Evolutionary conservation across 2,888 invertebrate genomes (phyloP), one percentile per base, ranked within the genome.

Genomic region (Sthenelais limicola): DNA sequence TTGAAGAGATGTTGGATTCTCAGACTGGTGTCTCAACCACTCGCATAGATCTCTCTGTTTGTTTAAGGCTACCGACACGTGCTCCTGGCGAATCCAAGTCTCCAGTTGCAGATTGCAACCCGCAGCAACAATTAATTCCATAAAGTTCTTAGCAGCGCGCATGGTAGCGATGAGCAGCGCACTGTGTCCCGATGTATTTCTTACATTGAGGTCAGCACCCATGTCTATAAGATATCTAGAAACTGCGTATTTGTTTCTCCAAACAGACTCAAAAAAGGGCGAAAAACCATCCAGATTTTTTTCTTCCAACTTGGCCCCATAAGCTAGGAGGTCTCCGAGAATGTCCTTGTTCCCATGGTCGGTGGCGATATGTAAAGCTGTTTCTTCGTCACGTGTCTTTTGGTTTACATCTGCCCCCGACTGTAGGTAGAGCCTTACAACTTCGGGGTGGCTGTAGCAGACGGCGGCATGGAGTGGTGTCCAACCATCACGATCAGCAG

Each of bases 381-480:
- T 83, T 72, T 84, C 84, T n/a, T 77, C 72, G 48, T 81, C 80
- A 33, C 75, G 77, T 18, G 81, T 83, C 4, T 73, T 68, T 30
- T 77, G 72, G 30, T 79, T 77, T 15, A 83, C 67, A 2, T 78
- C 75, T 1, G 82, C 82, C 5, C 82, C 81, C 4, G 78, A 74
- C 24, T 79, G 76, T 9, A 83, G 73, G 24, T 83, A 73, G 0
- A 79, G 75, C 32, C 78, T 70, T 4, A 83, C 82, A 15, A 83
- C 78, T 21, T 76, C 74, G 1, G 74, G 72, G 62, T 83, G 80
- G 12, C 82, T 82, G 72, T 84, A 83, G 56, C 83, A 83, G 24
- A 81, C 81, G 24, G 84, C 82, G 4, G 83, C 82, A 71, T 84
- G 85, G 30, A 84, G 75, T 3, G 83, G 77, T 0, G 83, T 80